Evolutionary conservation across 2,113 vertebrate genomes (phyloP), one percentile per base, ranked within the genome.

Genomic region (Entomyzon cyanotis): DNA sequence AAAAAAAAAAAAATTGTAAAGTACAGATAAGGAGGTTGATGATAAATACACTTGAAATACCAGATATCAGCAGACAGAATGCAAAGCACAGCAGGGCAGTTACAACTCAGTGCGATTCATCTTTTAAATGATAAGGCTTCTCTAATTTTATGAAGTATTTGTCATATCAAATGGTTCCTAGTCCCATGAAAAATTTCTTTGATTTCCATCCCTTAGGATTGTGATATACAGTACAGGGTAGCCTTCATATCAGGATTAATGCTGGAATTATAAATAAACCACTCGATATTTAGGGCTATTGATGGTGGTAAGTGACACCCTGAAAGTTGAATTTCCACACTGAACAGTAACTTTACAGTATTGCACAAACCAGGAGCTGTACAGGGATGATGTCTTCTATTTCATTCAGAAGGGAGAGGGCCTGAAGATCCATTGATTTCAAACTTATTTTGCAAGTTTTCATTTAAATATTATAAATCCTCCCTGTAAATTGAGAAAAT

Each of bases 81-180:
- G 53, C 68, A 93, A 96, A 96, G 78, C 79, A 95, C 79, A 94
- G 84, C 81, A 94, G 85, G 86, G 62, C 46, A 96, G 68, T 94
- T 96, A 83, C 74, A 95, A 93, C 44, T 91, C 31, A 24, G 52
- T 46, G 92, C 24, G 73, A 95, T 96, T 96, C 56, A 82, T 96
- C 94, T 94, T 95, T 88, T 79, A 95, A 96, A 96, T 69, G 84
- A 95, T 87, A 92, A 88, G 68, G 39, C 76, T 96, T 94, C 90
- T 71, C 63, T 70, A 78, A 70, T 92, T 94, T 58, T 93, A 81
- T 92, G 84, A 97, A 92, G 70, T 94, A 91, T 94, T 96, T 95
- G 94, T 97, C 81, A 87, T 96, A 96, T 97, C 92, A 63, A 84
- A 78, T 91, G 50, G 80, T 97, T 97, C 93, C 77, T 87, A 81